phyloP scores from a whole-genome alignment of 30 jellyfish, hydroid and myxozoan genomes.

The Chironex yamaguchii region DNA sequence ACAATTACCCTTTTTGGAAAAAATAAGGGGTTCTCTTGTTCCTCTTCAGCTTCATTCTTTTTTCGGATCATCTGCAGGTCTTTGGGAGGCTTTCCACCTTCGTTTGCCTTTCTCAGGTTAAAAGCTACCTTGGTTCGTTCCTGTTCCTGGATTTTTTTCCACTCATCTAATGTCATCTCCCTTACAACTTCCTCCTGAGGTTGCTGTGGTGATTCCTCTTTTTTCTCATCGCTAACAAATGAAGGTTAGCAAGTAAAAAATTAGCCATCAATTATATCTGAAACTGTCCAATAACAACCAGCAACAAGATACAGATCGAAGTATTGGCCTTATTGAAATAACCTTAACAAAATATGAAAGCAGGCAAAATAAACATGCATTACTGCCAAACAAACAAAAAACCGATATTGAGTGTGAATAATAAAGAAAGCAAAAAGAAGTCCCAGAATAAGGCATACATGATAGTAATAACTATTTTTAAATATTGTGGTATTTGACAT shows the following conservation, averaged over 20 bases:
- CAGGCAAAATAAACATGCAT: too few relatives aligned
- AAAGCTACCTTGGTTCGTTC: conserved; percentile 58
- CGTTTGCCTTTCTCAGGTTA: conserved; percentile 89
- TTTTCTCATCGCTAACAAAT: not conserved
- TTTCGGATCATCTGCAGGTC: conserved; percentile 65
- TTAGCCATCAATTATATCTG: too few relatives aligned
- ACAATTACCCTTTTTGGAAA: conserved; percentile 96
- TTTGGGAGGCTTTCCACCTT: conserved; percentile 84
- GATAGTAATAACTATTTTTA: too few relatives aligned
- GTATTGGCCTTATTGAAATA: too few relatives aligned
- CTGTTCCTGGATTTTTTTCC: conserved; percentile 63
- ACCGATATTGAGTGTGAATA: too few relatives aligned
- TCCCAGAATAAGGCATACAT: too few relatives aligned
- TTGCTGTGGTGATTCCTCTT: conserved; percentile 32
- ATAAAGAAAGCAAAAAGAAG: too few relatives aligned
- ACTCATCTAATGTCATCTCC: conserved; percentile 90
- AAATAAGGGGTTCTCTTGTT: conserved; percentile 80
- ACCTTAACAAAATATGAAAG: too few relatives aligned
- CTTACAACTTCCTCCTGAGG: conserved; percentile 55
- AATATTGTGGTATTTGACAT: too few relatives aligned
- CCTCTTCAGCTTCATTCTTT: conserved; percentile 84
- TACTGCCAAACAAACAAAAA: too few relatives aligned
- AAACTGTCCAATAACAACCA: too few relatives aligned
- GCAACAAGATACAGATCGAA: too few relatives aligned
- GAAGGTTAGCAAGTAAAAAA: not conserved